These are phyloP conservation scores for Microtus pennsylvanicus DNA, from an alignment of 2,113 vertebrate species.

Conservation along the genomic window DNA sequence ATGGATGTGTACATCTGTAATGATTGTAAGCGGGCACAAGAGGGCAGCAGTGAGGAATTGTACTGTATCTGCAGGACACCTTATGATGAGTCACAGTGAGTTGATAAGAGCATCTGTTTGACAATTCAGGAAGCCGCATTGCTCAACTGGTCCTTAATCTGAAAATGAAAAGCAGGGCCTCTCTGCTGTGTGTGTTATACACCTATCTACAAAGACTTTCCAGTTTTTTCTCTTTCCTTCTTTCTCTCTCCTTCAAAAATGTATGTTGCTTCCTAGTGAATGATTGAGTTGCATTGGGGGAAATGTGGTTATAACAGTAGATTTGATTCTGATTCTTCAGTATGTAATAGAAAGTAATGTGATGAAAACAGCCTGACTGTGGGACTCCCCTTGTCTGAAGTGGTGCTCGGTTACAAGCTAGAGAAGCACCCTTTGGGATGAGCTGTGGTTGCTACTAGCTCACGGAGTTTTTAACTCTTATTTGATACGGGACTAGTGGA, in stretches of 20 bases:
- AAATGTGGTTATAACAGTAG: conserved; percentile 78
- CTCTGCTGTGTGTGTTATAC: conserved; percentile 85
- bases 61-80: conserved; percentile 95
- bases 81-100: conserved; percentile 95
- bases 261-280: conserved; percentile 82
- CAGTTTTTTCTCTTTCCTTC: conserved; percentile 74
- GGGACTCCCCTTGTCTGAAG: conserved; percentile 76
- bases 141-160: conserved; percentile 88
- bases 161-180: conserved; percentile 78
- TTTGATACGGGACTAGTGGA: conserved; percentile 72
- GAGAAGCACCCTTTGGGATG: conserved; percentile 64
- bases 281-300: conserved; percentile 80
- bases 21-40: conserved; percentile 98
- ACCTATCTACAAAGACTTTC: conserved; percentile 83
- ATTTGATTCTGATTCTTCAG: conserved; percentile 76
- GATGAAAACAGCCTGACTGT: conserved; percentile 73
- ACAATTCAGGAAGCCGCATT: conserved; percentile 89
- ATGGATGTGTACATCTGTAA: conserved; percentile 99
- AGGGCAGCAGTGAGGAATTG: conserved; percentile 96
- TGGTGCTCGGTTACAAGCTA: conserved; percentile 66
- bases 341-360: conserved; percentile 72
- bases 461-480: conserved; percentile 72
- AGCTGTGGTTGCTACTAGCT: conserved; percentile 67
- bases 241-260: conserved; percentile 78
- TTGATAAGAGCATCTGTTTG: conserved; percentile 90